Percentiles rank a stretch among this genome's conserved stretches.
These are phyloP conservation scores for Solenopsis fugax DNA, from an alignment of 1,140 invertebrate genomes.

Conservation along the genomic window DNA sequence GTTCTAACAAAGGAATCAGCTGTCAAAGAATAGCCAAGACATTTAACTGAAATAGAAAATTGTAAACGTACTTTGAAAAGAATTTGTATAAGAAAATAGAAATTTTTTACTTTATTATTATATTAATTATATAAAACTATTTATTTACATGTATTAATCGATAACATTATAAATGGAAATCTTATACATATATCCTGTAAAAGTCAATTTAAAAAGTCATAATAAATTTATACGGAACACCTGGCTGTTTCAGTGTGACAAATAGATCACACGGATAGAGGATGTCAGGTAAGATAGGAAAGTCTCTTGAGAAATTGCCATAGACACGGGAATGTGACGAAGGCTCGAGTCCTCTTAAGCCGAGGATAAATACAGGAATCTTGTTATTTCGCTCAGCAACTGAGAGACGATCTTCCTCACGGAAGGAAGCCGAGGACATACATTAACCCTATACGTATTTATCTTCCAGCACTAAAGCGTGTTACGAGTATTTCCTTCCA, in stretches of 20 bases:
- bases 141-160: background rate
- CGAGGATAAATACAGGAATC: constrained; percentile 83
- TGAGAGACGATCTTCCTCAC: constrained; percentile 69
- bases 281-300: constrained; percentile 64
- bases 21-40: background rate
- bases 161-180: background rate
- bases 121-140: background rate
- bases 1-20: background rate
- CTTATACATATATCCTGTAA: background rate
- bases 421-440: constrained; percentile 75
- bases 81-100: background rate
- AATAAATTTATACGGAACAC: constrained; percentile 28
- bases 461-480: constrained; percentile 74
- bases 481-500: constrained; percentile 55
- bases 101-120: background rate
- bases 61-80: background rate
- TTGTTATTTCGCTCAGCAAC: constrained; percentile 82
- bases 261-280: constrained; percentile 63
- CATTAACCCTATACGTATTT: constrained; percentile 79
- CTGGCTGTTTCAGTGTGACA: constrained; percentile 50
- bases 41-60: background rate
- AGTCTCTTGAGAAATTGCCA: constrained; percentile 70
- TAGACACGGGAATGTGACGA: constrained; percentile 69
- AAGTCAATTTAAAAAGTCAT: background rate
- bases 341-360: constrained; percentile 63